Evolutionary conservation across 2,113 vertebrate species (phyloP).

Genomic region (Meles meles): DNA sequence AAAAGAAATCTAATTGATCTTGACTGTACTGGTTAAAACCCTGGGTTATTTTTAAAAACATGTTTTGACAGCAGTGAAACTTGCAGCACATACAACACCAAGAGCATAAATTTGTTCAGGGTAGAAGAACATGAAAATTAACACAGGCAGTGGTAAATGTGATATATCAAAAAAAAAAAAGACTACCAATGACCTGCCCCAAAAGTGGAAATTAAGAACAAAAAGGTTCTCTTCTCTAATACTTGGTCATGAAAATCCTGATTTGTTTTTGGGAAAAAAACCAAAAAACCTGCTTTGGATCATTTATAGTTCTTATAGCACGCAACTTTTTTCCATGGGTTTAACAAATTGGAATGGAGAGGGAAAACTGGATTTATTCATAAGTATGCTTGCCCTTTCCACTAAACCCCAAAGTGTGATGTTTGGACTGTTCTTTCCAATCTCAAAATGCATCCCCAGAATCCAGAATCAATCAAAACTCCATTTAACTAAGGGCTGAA

Average conservation of each 20-base stretch:
- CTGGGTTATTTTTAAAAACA: conserved; percentile 62
- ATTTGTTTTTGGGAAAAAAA: background rate
- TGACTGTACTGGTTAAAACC: conserved; percentile 43
- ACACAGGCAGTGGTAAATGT: conserved; percentile 30
- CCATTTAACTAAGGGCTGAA: conserved; percentile 33
- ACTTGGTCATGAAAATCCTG: conserved; percentile 53
- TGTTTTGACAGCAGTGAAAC: conserved; percentile 61
- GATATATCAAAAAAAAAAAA: background rate
- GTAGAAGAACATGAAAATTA: conserved; percentile 49
- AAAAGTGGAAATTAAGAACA: conserved; percentile 34
- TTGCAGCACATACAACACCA: conserved; percentile 49
- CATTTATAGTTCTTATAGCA: conserved; percentile 8
- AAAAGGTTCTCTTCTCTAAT: conserved; percentile 28
- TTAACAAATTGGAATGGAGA: conserved; percentile 48
- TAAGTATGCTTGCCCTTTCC: conserved; percentile 34
- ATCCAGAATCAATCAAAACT: conserved; percentile 54
- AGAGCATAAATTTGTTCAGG: conserved; percentile 43
- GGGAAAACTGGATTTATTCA: conserved; percentile 1
- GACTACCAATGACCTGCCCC: background rate
- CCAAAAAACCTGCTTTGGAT: conserved; percentile 6
- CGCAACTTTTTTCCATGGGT: background rate
- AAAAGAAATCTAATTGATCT: conserved; percentile 52
- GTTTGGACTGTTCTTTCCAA: conserved; percentile 46
- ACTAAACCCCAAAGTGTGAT: conserved; percentile 40
- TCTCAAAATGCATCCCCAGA: conserved; percentile 42